Evolutionary conservation across 2,113 vertebrate genomes (phyloP), one percentile per base, ranked within the genome.

Genomic region (Elaphurus davidianus): DNA sequence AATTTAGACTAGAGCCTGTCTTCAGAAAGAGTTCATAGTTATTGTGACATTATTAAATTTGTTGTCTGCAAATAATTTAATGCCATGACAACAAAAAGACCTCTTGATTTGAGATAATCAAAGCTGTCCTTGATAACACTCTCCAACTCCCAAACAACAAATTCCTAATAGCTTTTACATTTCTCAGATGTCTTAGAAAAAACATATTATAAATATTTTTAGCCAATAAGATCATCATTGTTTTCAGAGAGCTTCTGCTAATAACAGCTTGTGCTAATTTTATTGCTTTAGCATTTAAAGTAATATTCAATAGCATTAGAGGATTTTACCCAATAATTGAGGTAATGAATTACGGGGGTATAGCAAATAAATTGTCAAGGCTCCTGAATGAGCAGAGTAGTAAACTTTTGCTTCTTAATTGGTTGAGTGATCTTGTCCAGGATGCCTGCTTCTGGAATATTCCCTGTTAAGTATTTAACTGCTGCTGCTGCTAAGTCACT

Each of bases 31-130:
- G 7, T 67, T 87, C 85, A 97, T 25, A 12, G 7, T 76, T 90
- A 90, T 57, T 95, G 17, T 86, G 96, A 64, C 84, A 96, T 62
- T 71, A 96, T 81, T 96, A 89, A 87, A 89, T 93, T 92, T 98
- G 85, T 93, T 92, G 98, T 93, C 59, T 81, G 87, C 40, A 91
- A 94, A 97, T 90, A 97, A 94, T 79, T 94, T 93, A 95, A 94
- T 92, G 59, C 30, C 91, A 79, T 94, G 90, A 97, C 96, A 97
- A 94, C 81, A 94, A 85, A 92, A 97, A 82, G 84, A 71, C 36
- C 60, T 94, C 79, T 96, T 97, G 57, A 95, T 91, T 33, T 92
- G 74, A 94, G 43, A 97, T 92, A 96, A 64, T 57, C 82, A 98
- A 98, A 97, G 50, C 71, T 90, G 27, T 64, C 55, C 67, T 97